phyloP scores from a whole-genome alignment of 2,797 vertebrate genomes.

The Sphaeramia orbicularis region DNA sequence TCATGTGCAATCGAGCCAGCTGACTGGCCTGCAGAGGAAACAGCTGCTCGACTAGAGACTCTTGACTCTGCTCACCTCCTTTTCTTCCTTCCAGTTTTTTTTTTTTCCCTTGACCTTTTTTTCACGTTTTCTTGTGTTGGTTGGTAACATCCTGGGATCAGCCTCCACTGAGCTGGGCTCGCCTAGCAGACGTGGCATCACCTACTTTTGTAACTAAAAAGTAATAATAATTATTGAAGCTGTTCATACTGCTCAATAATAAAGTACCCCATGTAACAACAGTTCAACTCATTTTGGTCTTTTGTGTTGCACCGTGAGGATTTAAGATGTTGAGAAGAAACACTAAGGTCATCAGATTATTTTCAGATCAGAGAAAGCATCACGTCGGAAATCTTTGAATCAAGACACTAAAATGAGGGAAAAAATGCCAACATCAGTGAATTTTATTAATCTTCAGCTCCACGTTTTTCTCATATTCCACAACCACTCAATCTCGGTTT shows the following conservation, averaged over 20 bases:
- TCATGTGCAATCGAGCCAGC: slow-evolving; percentile 68
- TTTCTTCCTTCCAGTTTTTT: slow-evolving; percentile 56
- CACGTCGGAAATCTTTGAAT: slow-evolving; percentile 7
- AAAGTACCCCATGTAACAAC: slow-evolving; percentile 76
- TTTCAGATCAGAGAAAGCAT: not conserved
- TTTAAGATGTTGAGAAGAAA: not conserved
- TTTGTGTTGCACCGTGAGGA: slow-evolving; percentile 24
- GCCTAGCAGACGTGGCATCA: slow-evolving; percentile 74
- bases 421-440: slow-evolving; percentile 85
- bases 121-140: slow-evolving; percentile 72
- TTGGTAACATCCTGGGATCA: slow-evolving; percentile 86
- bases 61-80: slow-evolving; percentile 77
- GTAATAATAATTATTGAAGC: slow-evolving; percentile 71
- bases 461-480: slow-evolving; percentile 77
- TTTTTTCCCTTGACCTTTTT: slow-evolving; percentile 48
- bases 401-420: slow-evolving; percentile 46
- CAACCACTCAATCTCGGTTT: slow-evolving; percentile 75
- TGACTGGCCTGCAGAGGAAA: slow-evolving; percentile 67
- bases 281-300: slow-evolving; percentile 25
- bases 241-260: slow-evolving; percentile 82
- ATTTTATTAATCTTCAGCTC: slow-evolving; percentile 87
- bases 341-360: not conserved
- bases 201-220: slow-evolving; percentile 79
- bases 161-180: slow-evolving; percentile 72
- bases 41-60: slow-evolving; percentile 79